Base-by-base conservation (phyloP, 2,888 invertebrate species). In the Atrina japonica region DNA sequence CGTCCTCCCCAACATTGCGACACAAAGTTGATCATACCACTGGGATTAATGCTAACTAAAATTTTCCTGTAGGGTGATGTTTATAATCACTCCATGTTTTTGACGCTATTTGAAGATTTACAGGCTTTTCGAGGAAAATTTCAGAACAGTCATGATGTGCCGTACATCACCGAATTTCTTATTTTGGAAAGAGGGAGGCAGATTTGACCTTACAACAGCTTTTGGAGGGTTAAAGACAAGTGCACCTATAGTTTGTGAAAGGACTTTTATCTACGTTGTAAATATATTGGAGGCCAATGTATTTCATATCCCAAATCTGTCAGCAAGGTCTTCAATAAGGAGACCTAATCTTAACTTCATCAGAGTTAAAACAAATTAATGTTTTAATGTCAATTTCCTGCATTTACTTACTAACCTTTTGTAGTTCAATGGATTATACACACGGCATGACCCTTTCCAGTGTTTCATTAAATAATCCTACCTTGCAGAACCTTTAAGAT, bases 401-500 rank as follows among this genome's bases (percentile, higher is more conserved):
- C 41, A 41, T 41, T 41, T 41, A 16, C 41, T 41, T 11, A 41
- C 41, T 41, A 41, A 9, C 16, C 41, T 41, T 16, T 41, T 41
- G 41, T 41, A 41, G 16, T 41, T 41, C 41, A 41, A 16, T 16
- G 41, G 41, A 41, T 41, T 41, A 41, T 16, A 41, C 16, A 41
- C 41, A 9, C 41, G 49, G 18, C 49, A n/a, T n/a, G 49, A 21
- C 14, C 49, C 49, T 49, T 49, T 49, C 49, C 49, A 49, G 49
- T 49, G 49, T 49, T 49, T 49, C 49, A 49, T 7, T 7, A 7
- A 21, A 11, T 41, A 41, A 41, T 16, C 16, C 41, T 41, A n/a
- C n/a, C 14, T n/a, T 49, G 11, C 18, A 49, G 49, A 14, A 49
- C 9, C 18, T 49, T 14, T 7, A 49, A 49, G 7, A 49, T n/a